Base-by-base conservation (phyloP, 1,140 invertebrate genomes). In the Tetranychus cinnabarinus region DNA sequence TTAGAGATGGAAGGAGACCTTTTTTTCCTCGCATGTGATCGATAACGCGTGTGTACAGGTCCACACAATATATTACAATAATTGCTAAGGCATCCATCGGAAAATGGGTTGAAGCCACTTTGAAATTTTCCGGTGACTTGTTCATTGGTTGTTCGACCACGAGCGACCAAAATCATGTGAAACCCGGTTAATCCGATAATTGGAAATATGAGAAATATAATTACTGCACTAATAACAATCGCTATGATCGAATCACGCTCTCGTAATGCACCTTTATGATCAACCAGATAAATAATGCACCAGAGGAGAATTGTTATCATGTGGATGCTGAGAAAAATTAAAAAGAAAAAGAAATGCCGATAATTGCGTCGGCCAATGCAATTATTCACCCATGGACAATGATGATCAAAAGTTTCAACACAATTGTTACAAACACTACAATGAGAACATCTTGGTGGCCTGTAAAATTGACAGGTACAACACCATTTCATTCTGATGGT, bases 401-500 rank as follows among this genome's bases (percentile, higher is more conserved):
- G 96, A 80, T 99, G 96, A 76, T 99, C 96, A 76, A 99, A 98
- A 42, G 90, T 97, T 81, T 97, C 91, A 72, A 97, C 95, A 75
- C 93, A 97, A 70, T 88, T 88, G 78, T 98, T 92, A 77, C 95
- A 99, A 58, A 97, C 91, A 69, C 89, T 96, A 75, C 96, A 99
- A 77, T 99, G 93, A 58, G 90, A 97, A 76, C 92, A 97, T 71
- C 95, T 79, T 61, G 95, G 95, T 70, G 93, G 92, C 68, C 93
- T 80, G 75, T 98, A 99, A 78, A 98, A 98, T 76, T 97, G 92
- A 77, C 96, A 99, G 2, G 95, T 99, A 61, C 90, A 84, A 75
- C 96, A 99, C 95, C 95, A 99, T 76, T 99, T 99, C 91, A 99
- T 97, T 63, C 92, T 82, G 48, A 98, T 90, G 23, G 88, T 93